phyloP scores from a whole-genome alignment of 2,888 invertebrate genomes.

The Muschampia plurimacula region DNA sequence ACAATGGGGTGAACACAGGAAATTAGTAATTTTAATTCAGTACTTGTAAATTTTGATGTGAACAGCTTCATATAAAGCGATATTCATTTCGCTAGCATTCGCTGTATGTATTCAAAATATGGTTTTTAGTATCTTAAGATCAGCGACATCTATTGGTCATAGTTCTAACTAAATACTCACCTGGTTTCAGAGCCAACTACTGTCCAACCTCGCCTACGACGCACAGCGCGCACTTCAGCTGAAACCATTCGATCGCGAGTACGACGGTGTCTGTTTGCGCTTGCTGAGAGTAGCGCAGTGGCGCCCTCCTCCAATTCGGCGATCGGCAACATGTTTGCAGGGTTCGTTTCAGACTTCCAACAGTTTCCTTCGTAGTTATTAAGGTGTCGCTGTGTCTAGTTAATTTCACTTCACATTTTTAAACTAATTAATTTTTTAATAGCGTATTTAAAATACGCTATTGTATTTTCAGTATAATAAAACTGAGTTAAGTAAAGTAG shows the following conservation, averaged over 20 bases:
- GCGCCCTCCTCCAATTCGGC: constrained; percentile 78
- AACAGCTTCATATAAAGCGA: no score
- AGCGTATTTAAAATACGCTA: neutral
- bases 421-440: neutral
- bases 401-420: constrained; percentile 42
- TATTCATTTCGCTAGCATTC: no score
- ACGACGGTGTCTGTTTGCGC: constrained; percentile 67
- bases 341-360: constrained; percentile 18
- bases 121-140: neutral
- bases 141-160: constrained; percentile 66
- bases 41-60: no score
- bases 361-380: constrained; percentile 29
- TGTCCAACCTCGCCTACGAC: constrained; percentile 90
- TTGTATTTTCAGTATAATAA: neutral
- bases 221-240: constrained; percentile 78
- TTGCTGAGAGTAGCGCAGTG: constrained; percentile 58
- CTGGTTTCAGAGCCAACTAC: constrained; percentile 91
- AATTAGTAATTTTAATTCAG: no score
- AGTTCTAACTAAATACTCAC: constrained; percentile 69
- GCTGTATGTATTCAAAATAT: no score
- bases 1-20: no score
- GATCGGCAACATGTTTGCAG: constrained; percentile 70
- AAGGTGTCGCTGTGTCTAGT: constrained; percentile 48
- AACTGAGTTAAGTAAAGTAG: constrained; percentile 16
- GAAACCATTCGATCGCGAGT: constrained; percentile 76